These are phyloP conservation scores for Crotalus adamanteus DNA, from an alignment of 2,797 vertebrate species.

Conservation along the genomic window DNA sequence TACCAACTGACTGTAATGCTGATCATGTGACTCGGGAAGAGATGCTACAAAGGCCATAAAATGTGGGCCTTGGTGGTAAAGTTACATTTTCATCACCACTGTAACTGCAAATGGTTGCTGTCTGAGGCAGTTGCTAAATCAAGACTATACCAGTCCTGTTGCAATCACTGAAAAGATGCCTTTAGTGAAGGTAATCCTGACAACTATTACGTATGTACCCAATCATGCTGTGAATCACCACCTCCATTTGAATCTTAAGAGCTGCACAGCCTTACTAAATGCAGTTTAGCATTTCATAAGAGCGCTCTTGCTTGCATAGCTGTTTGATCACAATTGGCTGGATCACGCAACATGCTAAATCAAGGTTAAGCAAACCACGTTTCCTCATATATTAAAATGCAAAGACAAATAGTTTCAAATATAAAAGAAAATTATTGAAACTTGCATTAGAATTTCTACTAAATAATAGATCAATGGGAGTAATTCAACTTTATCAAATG, in stretches of 20 bases:
- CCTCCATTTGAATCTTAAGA: neutral
- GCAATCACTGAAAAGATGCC: neutral
- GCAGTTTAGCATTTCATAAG: neutral
- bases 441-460: constrained; percentile 82
- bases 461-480: constrained; percentile 68
- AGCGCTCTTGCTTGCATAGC: neutral
- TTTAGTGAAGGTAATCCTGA: neutral
- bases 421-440: constrained; percentile 68
- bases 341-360: neutral
- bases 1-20: neutral
- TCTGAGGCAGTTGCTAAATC: neutral
- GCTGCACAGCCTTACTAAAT: neutral
- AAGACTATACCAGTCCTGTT: neutral
- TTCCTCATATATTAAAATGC: neutral
- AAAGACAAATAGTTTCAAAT: constrained; percentile 42
- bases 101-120: neutral
- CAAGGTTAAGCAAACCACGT: neutral
- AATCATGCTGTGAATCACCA: neutral
- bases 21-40: neutral
- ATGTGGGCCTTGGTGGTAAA: neutral
- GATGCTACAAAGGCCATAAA: neutral
- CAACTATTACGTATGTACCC: neutral
- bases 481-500: constrained; percentile 51
- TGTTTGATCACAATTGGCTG: neutral
- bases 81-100: neutral